These are phyloP conservation scores for Clusia tigrina DNA, from an alignment of 2,888 invertebrate genomes.

Conservation along the genomic window DNA sequence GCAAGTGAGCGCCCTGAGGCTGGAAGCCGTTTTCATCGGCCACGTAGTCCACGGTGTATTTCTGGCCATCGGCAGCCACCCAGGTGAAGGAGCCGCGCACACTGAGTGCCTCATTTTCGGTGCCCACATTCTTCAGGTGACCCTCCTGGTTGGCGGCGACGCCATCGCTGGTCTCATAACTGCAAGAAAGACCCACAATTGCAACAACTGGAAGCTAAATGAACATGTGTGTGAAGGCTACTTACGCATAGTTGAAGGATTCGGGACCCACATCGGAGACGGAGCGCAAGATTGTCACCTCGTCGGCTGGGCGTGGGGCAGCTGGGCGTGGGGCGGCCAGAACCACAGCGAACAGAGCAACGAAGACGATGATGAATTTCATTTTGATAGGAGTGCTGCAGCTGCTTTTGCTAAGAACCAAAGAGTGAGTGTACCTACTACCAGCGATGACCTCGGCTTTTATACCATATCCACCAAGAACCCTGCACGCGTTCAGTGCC, in stretches of 20 bases:
- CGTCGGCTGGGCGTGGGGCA: conserved; percentile 41
- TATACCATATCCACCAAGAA: conserved; percentile 4
- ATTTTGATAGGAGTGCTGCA: conserved; percentile 34
- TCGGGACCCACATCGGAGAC: conserved; percentile 64
- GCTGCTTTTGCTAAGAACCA: neutral
- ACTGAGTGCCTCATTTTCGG: conserved; percentile 40
- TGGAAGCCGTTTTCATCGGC: conserved; percentile 67
- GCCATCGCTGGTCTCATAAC: conserved; percentile 48
- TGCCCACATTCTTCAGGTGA: conserved; percentile 32
- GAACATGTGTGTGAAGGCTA: neutral
- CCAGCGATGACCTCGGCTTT: neutral
- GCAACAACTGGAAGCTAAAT: neutral
- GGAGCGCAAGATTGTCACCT: conserved; percentile 67
- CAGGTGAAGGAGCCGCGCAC: conserved; percentile 57
- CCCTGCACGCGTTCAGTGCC: neutral
- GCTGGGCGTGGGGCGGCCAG: too few relatives aligned
- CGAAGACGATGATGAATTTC: conserved; percentile 59
- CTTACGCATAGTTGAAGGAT: conserved; percentile 35
- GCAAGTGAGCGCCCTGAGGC: conserved; percentile 66
- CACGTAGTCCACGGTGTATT: conserved; percentile 66
- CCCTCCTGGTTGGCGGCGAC: conserved; percentile 32
- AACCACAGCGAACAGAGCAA: conserved; percentile 45
- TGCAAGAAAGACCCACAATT: too few relatives aligned
- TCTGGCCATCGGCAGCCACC: conserved; percentile 67
- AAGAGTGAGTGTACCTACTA: neutral